A percentile compares a stretch with the other conserved stretches of the same genome.
phyloP scores from a whole-genome alignment of 2,113 vertebrate species.

The Callaeas wilsoni region DNA sequence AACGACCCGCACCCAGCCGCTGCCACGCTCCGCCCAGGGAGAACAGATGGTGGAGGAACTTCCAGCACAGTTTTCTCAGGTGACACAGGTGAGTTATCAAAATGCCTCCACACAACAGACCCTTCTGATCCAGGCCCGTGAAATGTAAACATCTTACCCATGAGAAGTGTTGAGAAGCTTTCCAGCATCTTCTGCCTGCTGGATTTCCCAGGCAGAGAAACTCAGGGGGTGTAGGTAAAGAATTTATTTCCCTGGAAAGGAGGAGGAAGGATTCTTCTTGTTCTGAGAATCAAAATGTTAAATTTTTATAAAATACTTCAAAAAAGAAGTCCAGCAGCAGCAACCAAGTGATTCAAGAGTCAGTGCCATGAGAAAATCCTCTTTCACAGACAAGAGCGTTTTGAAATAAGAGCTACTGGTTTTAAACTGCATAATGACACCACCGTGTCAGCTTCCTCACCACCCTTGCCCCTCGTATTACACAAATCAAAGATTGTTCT shows the following conservation, averaged over 20 bases:
- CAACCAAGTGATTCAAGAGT: neutral
- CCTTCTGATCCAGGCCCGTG: neutral
- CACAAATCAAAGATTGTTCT: neutral
- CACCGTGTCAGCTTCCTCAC: neutral
- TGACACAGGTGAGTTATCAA: neutral
- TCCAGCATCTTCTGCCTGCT: conserved; percentile 18
- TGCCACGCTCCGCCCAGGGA: neutral
- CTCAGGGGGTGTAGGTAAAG: neutral
- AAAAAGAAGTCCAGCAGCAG: neutral
- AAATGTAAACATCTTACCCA: neutral
- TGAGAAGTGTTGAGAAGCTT: neutral
- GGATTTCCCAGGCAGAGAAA: neutral
- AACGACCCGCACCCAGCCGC: neutral
- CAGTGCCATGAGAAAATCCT: neutral
- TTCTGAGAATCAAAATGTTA: neutral
- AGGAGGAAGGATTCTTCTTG: neutral
- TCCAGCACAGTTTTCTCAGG: neutral
- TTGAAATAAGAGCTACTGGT: neutral
- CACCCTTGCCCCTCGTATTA: neutral
- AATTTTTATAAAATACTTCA: neutral
- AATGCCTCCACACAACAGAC: neutral
- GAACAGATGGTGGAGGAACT: neutral
- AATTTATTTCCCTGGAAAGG: neutral
- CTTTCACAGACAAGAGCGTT: neutral
- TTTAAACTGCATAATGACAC: neutral